Percentiles rank a stretch among this genome's conserved stretches.
phyloP scores from a whole-genome alignment of 2,113 vertebrate species.

The Centropristis striata region DNA sequence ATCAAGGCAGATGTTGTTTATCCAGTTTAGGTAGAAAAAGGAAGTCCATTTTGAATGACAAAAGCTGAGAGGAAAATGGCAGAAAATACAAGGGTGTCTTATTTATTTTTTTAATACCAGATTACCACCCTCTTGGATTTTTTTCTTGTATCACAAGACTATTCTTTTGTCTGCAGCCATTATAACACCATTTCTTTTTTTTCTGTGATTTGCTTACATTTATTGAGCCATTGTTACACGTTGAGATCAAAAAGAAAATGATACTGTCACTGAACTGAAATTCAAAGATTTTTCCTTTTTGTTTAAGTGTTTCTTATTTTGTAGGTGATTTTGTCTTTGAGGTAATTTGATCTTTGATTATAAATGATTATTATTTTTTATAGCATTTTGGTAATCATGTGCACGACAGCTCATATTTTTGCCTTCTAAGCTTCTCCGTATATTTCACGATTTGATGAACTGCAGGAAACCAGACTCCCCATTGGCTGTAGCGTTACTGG shows the following conservation, averaged over 20 bases:
- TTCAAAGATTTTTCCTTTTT: background rate
- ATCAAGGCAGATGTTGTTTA: constrained; percentile 89
- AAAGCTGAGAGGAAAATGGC: constrained; percentile 63
- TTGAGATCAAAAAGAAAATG: background rate
- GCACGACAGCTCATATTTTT: constrained; percentile 4
- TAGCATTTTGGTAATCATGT: constrained; percentile 2
- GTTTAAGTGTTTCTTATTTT: background rate
- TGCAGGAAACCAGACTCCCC: background rate
- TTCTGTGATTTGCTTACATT: constrained; percentile 34
- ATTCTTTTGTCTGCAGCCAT: constrained; percentile 41
- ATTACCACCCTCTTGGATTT: constrained; percentile 38
- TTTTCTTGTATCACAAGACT: constrained; percentile 9
- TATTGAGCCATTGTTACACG: constrained; percentile 8
- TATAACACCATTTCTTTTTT: background rate
- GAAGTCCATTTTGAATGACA: constrained; percentile 77
- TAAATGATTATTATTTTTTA: background rate
- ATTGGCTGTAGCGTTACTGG: constrained; percentile 6
- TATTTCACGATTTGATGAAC: background rate
- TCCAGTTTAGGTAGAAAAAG: constrained; percentile 79
- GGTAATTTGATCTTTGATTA: background rate
- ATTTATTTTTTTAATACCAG: constrained; percentile 33
- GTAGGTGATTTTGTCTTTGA: background rate
- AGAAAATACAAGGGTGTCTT: constrained; percentile 46
- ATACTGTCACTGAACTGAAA: background rate
- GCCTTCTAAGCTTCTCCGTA: background rate